Evolutionary conservation across 1,140 invertebrate genomes (phyloP).

Genomic region (Gonioctena quinquepunctata): DNA sequence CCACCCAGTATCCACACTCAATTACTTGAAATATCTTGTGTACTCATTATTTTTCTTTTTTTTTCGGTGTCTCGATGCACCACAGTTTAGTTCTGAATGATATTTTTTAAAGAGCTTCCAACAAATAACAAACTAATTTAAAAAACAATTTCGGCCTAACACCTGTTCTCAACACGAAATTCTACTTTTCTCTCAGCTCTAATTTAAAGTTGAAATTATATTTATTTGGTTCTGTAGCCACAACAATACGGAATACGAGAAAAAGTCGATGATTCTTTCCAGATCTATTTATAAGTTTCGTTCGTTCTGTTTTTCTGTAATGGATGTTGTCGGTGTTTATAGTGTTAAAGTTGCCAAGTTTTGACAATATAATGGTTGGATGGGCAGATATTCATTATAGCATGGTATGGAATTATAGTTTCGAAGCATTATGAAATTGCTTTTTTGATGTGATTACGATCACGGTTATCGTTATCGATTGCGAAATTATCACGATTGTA

Average conservation of each 20-base stretch:
- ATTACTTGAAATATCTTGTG: not conserved
- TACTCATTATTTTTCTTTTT: not conserved
- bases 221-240: not conserved
- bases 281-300: not conserved
- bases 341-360: not conserved
- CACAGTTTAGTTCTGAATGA: not conserved
- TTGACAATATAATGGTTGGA: not conserved
- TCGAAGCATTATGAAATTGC: not conserved
- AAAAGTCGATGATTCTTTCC: not conserved
- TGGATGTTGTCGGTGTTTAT: not conserved
- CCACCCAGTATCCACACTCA: not conserved
- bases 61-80: not conserved
- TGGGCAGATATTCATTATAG: not conserved
- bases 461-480: not conserved
- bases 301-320: not conserved
- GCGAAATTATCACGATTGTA: not conserved
- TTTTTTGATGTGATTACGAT: not conserved
- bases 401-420: not conserved
- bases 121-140: slow-evolving; percentile 9
- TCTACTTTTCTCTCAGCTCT: not conserved
- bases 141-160: not conserved
- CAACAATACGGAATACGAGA: not conserved
- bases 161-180: slow-evolving; percentile 1
- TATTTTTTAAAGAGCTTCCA: not conserved
- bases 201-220: slow-evolving; percentile 2